These are phyloP conservation scores for Coptodon bakossiorum DNA, from an alignment of 2,113 vertebrate genomes.

Conservation along the genomic window DNA sequence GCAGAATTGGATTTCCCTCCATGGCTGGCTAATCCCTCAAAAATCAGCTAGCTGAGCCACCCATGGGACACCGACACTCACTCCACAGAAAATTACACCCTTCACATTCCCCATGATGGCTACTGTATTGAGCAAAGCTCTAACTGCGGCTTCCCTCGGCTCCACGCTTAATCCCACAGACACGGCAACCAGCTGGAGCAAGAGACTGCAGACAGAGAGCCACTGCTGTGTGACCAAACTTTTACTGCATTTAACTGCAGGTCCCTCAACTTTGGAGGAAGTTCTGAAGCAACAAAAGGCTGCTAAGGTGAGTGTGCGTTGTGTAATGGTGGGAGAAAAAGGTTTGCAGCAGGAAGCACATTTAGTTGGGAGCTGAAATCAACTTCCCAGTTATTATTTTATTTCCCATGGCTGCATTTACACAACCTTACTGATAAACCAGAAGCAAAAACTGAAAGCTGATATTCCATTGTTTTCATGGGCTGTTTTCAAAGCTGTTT, in stretches of 20 bases:
- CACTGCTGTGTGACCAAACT: neutral
- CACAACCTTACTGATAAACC: neutral
- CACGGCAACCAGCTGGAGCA: neutral
- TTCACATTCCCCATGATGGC: conserved; percentile 3
- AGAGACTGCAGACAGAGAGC: neutral
- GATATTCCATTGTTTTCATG: neutral
- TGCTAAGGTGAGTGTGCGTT: neutral
- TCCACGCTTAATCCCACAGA: conserved; percentile 22
- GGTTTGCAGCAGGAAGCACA: neutral
- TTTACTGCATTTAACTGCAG: neutral
- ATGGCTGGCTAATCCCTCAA: conserved; percentile 11
- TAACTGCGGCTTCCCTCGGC: conserved; percentile 10
- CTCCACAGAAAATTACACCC: conserved; percentile 33
- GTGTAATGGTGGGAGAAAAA: neutral
- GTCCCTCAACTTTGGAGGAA: neutral
- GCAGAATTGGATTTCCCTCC: conserved; percentile 39
- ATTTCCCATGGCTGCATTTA: neutral
- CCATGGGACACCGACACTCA: neutral
- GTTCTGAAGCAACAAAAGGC: neutral
- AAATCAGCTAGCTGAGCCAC: conserved; percentile 28
- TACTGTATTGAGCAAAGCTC: neutral
- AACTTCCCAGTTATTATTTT: conserved; percentile 2
- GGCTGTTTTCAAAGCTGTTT: neutral
- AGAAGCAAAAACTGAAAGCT: neutral
- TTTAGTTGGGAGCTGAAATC: neutral